Conservation (phyloP, 2,113 vertebrate species). For the Numenius arquata region DNA sequence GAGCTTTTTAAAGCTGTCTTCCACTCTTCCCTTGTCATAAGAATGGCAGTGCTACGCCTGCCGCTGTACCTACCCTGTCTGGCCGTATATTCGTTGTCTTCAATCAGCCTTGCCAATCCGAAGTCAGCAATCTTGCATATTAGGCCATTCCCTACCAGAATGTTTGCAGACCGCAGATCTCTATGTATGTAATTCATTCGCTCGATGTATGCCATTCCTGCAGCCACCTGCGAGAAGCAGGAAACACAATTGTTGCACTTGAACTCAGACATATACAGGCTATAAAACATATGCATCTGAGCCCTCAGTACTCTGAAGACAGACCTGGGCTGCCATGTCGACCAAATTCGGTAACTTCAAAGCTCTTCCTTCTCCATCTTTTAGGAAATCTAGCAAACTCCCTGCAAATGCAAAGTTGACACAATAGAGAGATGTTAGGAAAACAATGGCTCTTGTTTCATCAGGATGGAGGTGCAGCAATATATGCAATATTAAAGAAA, state of each 20-base stretch:
- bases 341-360: conserved; percentile 94
- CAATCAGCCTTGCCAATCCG: conserved; percentile 92
- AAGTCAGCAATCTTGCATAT: conserved; percentile 98
- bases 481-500: not conserved
- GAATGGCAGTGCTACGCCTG: not conserved
- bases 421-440: not conserved
- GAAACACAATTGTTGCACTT: not conserved
- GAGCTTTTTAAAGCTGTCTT: not conserved
- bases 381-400: conserved; percentile 94
- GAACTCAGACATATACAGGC: fast-evolving
- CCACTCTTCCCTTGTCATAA: not conserved
- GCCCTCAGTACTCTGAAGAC: not conserved
- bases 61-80: conserved; percentile 83
- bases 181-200: conserved; percentile 99
- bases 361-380: conserved; percentile 88
- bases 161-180: conserved; percentile 95
- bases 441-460: not conserved
- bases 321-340: conserved; percentile 97
- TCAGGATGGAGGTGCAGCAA: not conserved
- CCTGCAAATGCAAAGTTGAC: conserved; percentile 75
- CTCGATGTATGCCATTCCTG: conserved; percentile 97
- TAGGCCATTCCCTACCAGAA: conserved; percentile 92
- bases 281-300: not conserved
- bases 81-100: conserved; percentile 97
- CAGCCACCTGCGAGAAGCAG: conserved; percentile 78